These are phyloP conservation scores for Nephrotoma appendiculata DNA, from an alignment of 2,888 invertebrate genomes.

Conservation along the genomic window DNA sequence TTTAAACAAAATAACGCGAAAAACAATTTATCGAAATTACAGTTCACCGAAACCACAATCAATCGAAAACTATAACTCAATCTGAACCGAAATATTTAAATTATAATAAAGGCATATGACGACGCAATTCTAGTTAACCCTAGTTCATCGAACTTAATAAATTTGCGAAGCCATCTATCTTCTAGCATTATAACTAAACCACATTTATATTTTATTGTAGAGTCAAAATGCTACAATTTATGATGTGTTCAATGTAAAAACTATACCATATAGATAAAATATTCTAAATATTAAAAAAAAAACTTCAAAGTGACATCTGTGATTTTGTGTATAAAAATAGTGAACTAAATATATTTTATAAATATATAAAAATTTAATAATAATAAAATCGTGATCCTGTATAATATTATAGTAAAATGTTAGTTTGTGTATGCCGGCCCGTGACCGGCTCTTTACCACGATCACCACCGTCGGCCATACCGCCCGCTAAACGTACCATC, in stretches of 20 bases:
- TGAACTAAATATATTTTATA: neutral
- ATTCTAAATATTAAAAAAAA: neutral
- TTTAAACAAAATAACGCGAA: no score
- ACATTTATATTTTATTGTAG: neutral
- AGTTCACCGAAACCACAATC: no score
- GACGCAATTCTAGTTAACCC: no score
- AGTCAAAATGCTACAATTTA: neutral
- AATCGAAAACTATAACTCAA: no score
- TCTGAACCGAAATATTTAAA: no score
- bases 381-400: neutral
- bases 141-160: no score
- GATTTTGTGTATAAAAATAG: neutral
- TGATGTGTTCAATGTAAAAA: neutral
- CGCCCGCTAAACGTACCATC: constrained; percentile 17
- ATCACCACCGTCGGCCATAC: constrained; percentile 27
- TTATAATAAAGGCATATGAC: no score
- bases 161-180: no score
- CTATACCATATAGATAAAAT: neutral
- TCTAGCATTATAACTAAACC: no score
- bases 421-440: constrained; percentile 33
- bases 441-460: constrained; percentile 32
- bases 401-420: constrained; percentile 18
- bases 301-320: constrained; percentile 7
- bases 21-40: no score
- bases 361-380: neutral